Percentiles rank a stretch among this genome's conserved stretches.
Evolutionary conservation across 2,797 vertebrate genomes (phyloP).

Genomic region (Sylvilagus floridanus): DNA sequence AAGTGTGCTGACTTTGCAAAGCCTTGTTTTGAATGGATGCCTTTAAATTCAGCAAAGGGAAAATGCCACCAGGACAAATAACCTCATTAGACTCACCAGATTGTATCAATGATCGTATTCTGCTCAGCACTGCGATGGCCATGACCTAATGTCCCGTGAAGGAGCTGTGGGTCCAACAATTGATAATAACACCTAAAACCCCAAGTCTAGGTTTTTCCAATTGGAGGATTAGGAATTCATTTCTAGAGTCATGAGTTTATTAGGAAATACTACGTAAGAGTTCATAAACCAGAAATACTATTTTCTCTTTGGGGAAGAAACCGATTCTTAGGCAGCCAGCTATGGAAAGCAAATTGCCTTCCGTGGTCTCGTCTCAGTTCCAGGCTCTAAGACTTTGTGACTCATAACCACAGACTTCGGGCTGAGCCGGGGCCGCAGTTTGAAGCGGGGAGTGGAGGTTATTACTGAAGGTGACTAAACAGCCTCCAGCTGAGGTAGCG

Average conservation of each 20-base stretch:
- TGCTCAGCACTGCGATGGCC: not conserved
- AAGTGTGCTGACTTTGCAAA: not conserved
- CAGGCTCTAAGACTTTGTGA: constrained; percentile 76
- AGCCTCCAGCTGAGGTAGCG: not conserved
- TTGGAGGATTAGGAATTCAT: not conserved
- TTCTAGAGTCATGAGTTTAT: constrained; percentile 60
- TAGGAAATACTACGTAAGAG: constrained; percentile 33
- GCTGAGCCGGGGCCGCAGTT: constrained; percentile 44
- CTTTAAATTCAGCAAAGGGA: not conserved
- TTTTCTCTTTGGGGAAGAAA: constrained; percentile 67
- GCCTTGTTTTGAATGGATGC: not conserved
- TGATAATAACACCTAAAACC: not conserved
- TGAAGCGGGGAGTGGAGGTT: constrained; percentile 51
- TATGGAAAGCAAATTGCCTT: constrained; percentile 69
- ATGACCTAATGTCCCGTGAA: not conserved
- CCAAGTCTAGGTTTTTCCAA: not conserved
- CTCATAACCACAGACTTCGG: constrained; percentile 82
- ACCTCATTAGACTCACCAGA: not conserved
- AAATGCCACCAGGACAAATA: not conserved
- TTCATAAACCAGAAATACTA: not conserved
- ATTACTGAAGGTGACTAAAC: constrained; percentile 56
- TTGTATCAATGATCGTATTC: not conserved
- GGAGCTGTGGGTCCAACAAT: not conserved
- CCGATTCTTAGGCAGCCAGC: constrained; percentile 44
- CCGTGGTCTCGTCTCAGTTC: constrained; percentile 48